Evolutionary conservation across 1,140 invertebrate genomes (phyloP).

Genomic region (Drosophila lacertosa): DNA sequence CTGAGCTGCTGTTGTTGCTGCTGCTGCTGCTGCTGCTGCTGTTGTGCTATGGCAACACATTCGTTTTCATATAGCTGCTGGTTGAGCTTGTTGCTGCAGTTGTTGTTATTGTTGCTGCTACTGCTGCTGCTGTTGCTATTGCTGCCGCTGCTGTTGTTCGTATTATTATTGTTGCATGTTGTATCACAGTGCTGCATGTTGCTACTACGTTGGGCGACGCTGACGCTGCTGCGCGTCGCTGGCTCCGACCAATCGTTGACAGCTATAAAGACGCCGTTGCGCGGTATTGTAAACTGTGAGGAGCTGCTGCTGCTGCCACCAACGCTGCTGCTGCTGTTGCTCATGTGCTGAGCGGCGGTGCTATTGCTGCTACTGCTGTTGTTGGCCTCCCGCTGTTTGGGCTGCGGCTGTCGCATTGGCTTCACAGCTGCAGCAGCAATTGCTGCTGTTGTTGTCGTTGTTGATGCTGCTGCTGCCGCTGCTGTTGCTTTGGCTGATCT

Average conservation of each 20-base stretch:
- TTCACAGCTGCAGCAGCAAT: conserved; percentile 3
- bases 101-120: conserved; percentile 11
- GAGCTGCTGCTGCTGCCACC: background rate
- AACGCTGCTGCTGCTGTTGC: background rate
- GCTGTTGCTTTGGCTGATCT: conserved; percentile 50
- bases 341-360: background rate
- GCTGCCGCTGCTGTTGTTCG: conserved; percentile 31
- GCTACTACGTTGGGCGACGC: conserved; percentile 9
- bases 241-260: conserved; percentile 82
- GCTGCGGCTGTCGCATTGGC: conserved; percentile 8
- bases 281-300: conserved; percentile 73
- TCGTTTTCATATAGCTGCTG: conserved; percentile 76
- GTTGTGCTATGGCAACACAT: conserved; percentile 64
- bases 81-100: conserved; percentile 29
- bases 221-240: conserved; percentile 23
- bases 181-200: conserved; percentile 52
- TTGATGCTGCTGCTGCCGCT: conserved; percentile 9
- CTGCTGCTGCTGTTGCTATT: conserved; percentile 30
- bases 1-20: conserved; percentile 28
- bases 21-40: conserved; percentile 46
- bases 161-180: conserved; percentile 24
- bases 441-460: conserved; percentile 15
- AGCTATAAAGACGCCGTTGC: conserved; percentile 79
- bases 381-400: background rate
- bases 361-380: conserved; percentile 1